Base-by-base conservation (phyloP, 1,140 invertebrate genomes). In the Leucophenga varia region DNA sequence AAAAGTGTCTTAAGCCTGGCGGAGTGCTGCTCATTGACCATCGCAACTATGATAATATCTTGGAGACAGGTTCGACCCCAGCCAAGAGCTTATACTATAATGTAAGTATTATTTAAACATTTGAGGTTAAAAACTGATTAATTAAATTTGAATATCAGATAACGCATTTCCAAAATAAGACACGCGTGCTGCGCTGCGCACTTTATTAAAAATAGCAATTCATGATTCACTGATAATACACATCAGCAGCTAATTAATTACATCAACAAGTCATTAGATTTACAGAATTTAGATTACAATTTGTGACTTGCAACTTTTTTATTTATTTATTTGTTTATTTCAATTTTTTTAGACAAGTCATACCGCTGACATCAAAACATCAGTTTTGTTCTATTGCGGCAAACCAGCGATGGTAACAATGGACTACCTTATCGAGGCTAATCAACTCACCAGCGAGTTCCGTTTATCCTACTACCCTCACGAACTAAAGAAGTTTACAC, bases 381-480 rank as follows among this genome's bases (percentile, higher is more conserved):
- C 88, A 2, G 85, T 93, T 19, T 73, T 93, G 25, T 87, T 85
- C 49, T 85, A 89, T 3, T 80, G 83, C 42, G 86, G 88, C 4
- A 82, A 84, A 55, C 83, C 89, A 8, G 77, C 81, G 31, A 79
- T 92, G 57, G 84, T 93, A 0, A 88, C 86, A 6, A 71, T 93
- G 55, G 90, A 93, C 73, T 92, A 93, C 71, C 77, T 81, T 36
- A 85, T 93, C 44, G 82, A 83, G 45, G 78, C 82, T 2, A 74
- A 76, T 18, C 75, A 75, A 7, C 59, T 76, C 14, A 69, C 63
- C 67, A 90, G 85, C 61, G 84, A 90, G 61, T 94, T 93, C 76
- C 81, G 90, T 10, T 75, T 93, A 12, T 91, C 89, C 4, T 94
- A 93, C 67, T 92, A 90, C 77, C 91, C 91, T 4, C 90, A 93